phyloP scores from a whole-genome alignment of 2,797 vertebrate genomes.

The Ibycter americanus region DNA sequence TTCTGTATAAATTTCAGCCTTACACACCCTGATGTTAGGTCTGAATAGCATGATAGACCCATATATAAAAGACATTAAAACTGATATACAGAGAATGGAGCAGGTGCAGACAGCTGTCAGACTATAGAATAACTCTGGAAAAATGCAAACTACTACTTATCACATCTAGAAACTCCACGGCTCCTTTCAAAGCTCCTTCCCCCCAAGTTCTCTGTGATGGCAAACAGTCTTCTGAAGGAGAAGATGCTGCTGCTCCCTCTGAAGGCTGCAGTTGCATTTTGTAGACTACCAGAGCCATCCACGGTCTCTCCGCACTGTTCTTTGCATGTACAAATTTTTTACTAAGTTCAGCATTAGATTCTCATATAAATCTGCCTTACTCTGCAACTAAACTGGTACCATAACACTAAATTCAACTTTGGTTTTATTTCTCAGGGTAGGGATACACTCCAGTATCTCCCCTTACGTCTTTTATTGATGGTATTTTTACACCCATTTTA shows the following conservation, averaged over 20 bases:
- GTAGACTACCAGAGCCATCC: neutral
- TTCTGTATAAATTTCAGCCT: neutral
- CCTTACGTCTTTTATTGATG: neutral
- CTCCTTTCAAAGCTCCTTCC: neutral
- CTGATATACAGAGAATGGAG: neutral
- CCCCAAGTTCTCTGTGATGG: neutral
- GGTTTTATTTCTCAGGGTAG: constrained; percentile 47
- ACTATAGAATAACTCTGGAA: neutral
- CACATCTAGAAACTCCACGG: neutral
- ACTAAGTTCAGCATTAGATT: neutral
- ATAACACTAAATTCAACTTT: neutral
- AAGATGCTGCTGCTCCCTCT: neutral
- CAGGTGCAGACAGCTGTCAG: neutral
- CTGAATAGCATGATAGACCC: neutral
- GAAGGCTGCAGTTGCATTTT: neutral
- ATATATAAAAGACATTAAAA: neutral
- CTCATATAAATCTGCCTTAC: neutral
- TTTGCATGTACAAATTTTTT: neutral
- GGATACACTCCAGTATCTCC: neutral
- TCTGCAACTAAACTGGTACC: neutral
- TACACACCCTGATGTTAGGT: neutral
- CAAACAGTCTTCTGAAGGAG: neutral
- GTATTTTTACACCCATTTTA: constrained; percentile 3
- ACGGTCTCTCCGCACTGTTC: neutral
- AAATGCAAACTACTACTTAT: neutral